phyloP scores from a whole-genome alignment of 2,888 invertebrate genomes.

The Lepetodrilus schrolli region DNA sequence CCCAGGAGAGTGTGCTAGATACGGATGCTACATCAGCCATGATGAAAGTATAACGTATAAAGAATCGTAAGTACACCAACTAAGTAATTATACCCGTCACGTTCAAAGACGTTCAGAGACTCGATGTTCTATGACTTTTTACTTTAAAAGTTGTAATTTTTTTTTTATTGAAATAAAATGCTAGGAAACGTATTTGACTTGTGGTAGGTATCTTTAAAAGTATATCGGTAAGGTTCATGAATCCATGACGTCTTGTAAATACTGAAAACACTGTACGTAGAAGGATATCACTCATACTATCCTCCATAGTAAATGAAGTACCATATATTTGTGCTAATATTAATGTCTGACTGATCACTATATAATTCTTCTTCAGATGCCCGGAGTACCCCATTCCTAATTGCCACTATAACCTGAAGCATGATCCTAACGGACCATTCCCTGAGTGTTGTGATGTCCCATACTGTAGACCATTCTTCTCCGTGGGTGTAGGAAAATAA shows the following conservation, averaged over 20 bases:
- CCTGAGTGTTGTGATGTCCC: constrained; percentile 26
- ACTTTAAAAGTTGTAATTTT: neutral
- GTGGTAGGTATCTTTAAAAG: too few relatives aligned
- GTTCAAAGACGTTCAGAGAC: neutral
- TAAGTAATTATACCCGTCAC: neutral
- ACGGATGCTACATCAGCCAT: constrained; percentile 10
- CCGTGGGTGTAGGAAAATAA: neutral
- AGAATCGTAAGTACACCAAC: constrained; percentile 23
- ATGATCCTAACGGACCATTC: neutral
- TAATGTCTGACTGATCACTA: too few relatives aligned
- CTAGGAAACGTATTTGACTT: too few relatives aligned
- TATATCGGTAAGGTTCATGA: too few relatives aligned
- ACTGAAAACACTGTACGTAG: too few relatives aligned
- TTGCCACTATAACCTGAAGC: constrained; percentile 11
- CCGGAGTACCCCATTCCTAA: constrained; percentile 15
- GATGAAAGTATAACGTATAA: neutral
- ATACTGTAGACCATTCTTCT: neutral
- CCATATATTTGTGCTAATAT: too few relatives aligned
- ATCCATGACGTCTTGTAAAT: too few relatives aligned
- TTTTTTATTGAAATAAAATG: too few relatives aligned
- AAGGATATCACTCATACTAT: too few relatives aligned
- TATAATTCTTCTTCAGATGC: too few relatives aligned
- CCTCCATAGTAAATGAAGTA: too few relatives aligned
- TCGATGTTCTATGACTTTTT: neutral
- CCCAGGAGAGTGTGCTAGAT: constrained; percentile 5